These are phyloP conservation scores for Menidia menidia DNA, from an alignment of 2,797 vertebrate species.

Conservation along the genomic window DNA sequence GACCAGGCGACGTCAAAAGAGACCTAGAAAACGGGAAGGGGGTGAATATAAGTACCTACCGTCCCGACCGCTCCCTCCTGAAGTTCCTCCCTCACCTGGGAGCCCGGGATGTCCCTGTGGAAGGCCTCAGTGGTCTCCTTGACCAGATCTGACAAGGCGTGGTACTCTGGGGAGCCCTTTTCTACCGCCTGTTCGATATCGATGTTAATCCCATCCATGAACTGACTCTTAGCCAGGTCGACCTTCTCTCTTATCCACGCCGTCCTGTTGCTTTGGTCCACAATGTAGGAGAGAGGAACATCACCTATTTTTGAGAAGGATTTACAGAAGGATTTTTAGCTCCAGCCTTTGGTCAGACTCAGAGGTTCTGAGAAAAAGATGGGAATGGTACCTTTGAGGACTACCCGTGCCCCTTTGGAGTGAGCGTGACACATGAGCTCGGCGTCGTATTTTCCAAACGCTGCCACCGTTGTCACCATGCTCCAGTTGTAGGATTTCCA, in stretches of 20 bases:
- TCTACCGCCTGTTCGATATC: constrained; percentile 93
- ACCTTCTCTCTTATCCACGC: constrained; percentile 89
- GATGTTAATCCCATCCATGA: constrained; percentile 97
- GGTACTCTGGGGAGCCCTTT: constrained; percentile 84
- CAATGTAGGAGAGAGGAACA: constrained; percentile 83
- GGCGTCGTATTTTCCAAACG: constrained; percentile 89
- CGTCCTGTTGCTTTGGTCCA: constrained; percentile 86
- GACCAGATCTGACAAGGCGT: constrained; percentile 90
- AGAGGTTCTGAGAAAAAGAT: background rate
- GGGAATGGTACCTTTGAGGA: constrained; percentile 85
- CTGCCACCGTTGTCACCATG: constrained; percentile 90
- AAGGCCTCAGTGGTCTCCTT: constrained; percentile 91
- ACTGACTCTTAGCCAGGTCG: constrained; percentile 88
- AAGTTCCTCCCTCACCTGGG: constrained; percentile 85
- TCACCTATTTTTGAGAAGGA: constrained; percentile 83
- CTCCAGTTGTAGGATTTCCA: constrained; percentile 96
- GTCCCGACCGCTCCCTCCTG: background rate
- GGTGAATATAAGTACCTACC: background rate
- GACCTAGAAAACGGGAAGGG: constrained; percentile 81
- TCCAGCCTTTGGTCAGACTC: background rate
- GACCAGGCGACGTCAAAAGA: constrained; percentile 97
- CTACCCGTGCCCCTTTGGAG: constrained; percentile 88
- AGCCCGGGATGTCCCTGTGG: constrained; percentile 91
- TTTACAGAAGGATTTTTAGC: background rate
- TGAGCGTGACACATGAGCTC: constrained; percentile 94